Base-by-base conservation (phyloP, 2,113 vertebrate species). In the Ascaphus truei region DNA sequence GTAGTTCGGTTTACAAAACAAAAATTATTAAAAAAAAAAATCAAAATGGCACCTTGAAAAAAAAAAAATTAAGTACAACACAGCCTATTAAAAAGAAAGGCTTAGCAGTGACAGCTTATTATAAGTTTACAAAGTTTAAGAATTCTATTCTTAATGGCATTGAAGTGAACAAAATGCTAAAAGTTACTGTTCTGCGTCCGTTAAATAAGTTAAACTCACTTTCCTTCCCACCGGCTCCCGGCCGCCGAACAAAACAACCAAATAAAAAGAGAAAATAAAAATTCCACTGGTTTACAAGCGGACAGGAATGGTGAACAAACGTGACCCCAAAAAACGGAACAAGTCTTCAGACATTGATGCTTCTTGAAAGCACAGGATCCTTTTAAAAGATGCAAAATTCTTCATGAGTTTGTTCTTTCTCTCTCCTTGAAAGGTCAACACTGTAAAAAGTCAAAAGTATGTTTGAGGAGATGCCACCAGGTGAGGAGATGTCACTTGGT, bases 141-240 rank as follows among this genome's bases (percentile, higher is more conserved):
- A 71, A 68, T 72, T 83, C 81, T 75, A 78, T 39, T 80, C 79
- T 79, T 83, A 73, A 1, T 72, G 84, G 84, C 77, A 76, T 77
- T 37, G 85, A 77, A 77, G 76, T 76, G 79, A 88, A 91, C 84
- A 83, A 78, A 78, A 90, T 83, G 85, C 84, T 84, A 84, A 83
- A 81, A 78, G 77, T 68, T 63, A 75, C 82, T 80, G 84, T 75
- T 77, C 65, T 76, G 81, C 73, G 58, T 79, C 88, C 87, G 88
- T 87, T 91, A 88, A 93, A 92, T 91, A 92, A 93, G 91, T 94
- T 92, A 94, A 90, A 91, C 85, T 72, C 78, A 83, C 78, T 80
- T 79, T 72, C 65, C 71, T 72, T 80, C 52, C 74, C 78, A 63
- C 65, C 75, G 62, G 79, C 83, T 16, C 18, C 37, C 9, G 25